Evolutionary conservation across 2,888 invertebrate species (phyloP), one percentile per base, ranked within the genome.

Genomic region (Nesidiocoris tenuis): DNA sequence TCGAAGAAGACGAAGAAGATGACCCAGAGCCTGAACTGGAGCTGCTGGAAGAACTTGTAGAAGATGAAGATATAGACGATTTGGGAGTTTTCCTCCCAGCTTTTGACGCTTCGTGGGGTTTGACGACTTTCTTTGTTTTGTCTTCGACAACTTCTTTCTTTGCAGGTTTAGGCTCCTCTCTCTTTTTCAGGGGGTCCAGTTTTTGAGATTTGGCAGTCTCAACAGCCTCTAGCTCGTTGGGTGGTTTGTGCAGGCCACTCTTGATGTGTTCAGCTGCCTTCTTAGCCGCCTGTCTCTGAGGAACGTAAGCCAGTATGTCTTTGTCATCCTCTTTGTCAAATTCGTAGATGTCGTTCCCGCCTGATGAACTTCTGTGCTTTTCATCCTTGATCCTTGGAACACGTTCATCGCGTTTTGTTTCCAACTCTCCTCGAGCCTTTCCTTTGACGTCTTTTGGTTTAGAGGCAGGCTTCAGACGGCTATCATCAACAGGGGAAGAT

Each of bases 241-340:
- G 24, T 3, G 78, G 78, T 80, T 87, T 86, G 0, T 87, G 78
- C 80, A 91, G 85, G 5, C 91, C 92, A 83, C 92, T 92, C 83
- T 94, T 93, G 74, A 95, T 92, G 82, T 94, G 93, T 81, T 94
- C 94, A 0, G 94, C 94, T 0, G 95, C 95, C 83, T 95, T 95
- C 83, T 94, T 94, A 12, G 95, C 95, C 0, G 95, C 95, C 84
- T 94, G 93, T 77, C 95, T 86, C 83, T 95, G 95, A 0, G 95
- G 95, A 21, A 95, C 95, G 83, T 94, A 93, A 0, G 93, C 90
- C 59, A 93, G 87, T 64, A 80, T 79, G 65, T 81, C 81, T 75
- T 79, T 79, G 68, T 78, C 81, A 63, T 88, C 89, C 76, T 90
- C 90, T 82, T 89, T 90, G 63, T 88, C 88, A 77, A 87, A 86